These are phyloP conservation scores for Glomeris maerens DNA, from an alignment of 1,140 invertebrate genomes.

Conservation along the genomic window DNA sequence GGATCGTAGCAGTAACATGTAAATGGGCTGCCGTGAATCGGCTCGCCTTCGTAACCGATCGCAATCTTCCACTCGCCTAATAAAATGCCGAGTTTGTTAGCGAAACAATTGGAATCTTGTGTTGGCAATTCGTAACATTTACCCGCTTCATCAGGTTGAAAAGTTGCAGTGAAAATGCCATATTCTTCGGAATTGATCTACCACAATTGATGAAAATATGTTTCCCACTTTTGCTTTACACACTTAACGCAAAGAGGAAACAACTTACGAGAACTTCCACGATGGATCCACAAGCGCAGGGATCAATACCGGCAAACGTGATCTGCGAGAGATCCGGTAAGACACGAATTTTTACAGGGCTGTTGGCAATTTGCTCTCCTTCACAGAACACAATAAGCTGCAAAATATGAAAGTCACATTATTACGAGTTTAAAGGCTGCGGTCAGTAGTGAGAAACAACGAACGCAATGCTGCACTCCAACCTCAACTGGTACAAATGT, in stretches of 20 bases:
- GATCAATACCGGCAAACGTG: slow-evolving; percentile 73
- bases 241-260: not conserved
- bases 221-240: too few relatives aligned
- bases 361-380: slow-evolving; percentile 45
- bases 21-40: slow-evolving; percentile 92
- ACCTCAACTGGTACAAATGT: slow-evolving; percentile 76
- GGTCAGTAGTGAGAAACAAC: too few relatives aligned
- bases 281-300: slow-evolving; percentile 79
- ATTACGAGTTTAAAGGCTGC: not conserved
- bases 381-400: slow-evolving; percentile 49
- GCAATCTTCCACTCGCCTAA: slow-evolving; percentile 79
- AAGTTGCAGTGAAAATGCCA: slow-evolving; percentile 78
- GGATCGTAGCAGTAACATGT: slow-evolving; percentile 95
- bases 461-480: slow-evolving; percentile 53
- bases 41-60: slow-evolving; percentile 85
- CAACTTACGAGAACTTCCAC: slow-evolving; percentile 83
- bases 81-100: too few relatives aligned
- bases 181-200: slow-evolving; percentile 55
- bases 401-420: slow-evolving; percentile 19
- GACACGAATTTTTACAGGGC: slow-evolving; percentile 68
- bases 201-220: too few relatives aligned
- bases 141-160: slow-evolving; percentile 90
- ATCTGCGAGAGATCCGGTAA: slow-evolving; percentile 70
- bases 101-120: too few relatives aligned
- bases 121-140: too few relatives aligned